Percentiles rank a stretch among this genome's conserved stretches.
These are phyloP conservation scores for Eidolon dupreanum DNA, from an alignment of 2,797 vertebrate genomes.

Conservation along the genomic window DNA sequence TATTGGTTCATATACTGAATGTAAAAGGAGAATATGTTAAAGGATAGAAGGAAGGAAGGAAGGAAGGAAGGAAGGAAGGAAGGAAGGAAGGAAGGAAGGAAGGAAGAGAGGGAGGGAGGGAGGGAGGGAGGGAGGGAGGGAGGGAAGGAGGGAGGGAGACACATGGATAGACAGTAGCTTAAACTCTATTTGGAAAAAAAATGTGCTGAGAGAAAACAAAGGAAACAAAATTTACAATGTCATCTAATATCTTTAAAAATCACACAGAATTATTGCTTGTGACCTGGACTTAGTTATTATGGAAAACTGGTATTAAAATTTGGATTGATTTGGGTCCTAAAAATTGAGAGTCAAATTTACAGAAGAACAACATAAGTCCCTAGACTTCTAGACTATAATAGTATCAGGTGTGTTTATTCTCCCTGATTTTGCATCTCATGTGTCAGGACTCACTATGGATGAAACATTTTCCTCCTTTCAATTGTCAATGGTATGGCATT, in stretches of 20 bases:
- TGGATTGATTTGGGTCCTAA: neutral
- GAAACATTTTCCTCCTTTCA: neutral
- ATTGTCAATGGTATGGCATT: neutral
- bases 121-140: neutral
- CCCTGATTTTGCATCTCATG: neutral
- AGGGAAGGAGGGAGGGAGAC: neutral
- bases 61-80: neutral
- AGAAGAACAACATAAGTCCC: neutral
- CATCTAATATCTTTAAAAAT: neutral
- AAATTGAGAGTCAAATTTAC: neutral
- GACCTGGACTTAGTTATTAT: neutral
- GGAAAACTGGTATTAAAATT: neutral
- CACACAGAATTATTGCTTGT: neutral
- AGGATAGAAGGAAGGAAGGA: neutral
- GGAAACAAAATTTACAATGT: neutral
- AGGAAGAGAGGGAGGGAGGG: too few species aligned
- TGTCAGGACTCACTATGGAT: neutral
- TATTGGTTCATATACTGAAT: neutral
- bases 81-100: neutral
- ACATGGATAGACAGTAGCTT: neutral
- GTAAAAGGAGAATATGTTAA: neutral
- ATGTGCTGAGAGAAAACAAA: neutral
- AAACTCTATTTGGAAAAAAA: conserved; percentile 17
- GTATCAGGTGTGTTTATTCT: neutral
- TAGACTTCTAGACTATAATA: neutral